phyloP scores from a whole-genome alignment of 1,140 invertebrate genomes.

The Drosophila carrolli region DNA sequence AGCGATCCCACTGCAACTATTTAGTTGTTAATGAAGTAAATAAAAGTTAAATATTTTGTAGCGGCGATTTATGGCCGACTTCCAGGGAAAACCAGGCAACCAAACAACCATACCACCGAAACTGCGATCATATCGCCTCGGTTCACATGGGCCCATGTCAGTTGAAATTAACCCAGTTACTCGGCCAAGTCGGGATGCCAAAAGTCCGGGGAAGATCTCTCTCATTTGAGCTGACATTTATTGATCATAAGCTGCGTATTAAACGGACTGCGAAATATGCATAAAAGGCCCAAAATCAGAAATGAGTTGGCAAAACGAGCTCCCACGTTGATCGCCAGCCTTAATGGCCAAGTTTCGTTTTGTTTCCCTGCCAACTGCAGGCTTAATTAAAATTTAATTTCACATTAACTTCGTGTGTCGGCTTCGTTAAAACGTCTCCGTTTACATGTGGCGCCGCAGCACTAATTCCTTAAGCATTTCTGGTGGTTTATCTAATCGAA shows the following conservation, averaged over 20 bases:
- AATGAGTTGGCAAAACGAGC: slow-evolving; percentile 66
- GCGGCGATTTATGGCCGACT: slow-evolving; percentile 44
- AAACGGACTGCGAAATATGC: slow-evolving; percentile 68
- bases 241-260: slow-evolving; percentile 81
- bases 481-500: slow-evolving; percentile 73
- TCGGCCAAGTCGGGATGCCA: slow-evolving; percentile 7
- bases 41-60: slow-evolving; percentile 68
- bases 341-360: slow-evolving; percentile 49
- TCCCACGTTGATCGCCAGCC: slow-evolving; percentile 54
- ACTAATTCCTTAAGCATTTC: slow-evolving; percentile 68
- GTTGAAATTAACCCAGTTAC: slow-evolving; percentile 66
- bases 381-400: slow-evolving; percentile 57
- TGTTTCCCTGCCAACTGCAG: slow-evolving; percentile 34
- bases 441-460: slow-evolving; percentile 52
- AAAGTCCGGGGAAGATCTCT: slow-evolving; percentile 15
- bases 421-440: slow-evolving; percentile 19
- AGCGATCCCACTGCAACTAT: slow-evolving; percentile 58
- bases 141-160: slow-evolving; percentile 40
- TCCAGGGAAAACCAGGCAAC: slow-evolving; percentile 45
- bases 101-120: slow-evolving; percentile 9
- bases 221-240: slow-evolving; percentile 73
- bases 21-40: slow-evolving; percentile 81
- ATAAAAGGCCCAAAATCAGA: slow-evolving; percentile 49
- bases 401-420: slow-evolving; percentile 54
- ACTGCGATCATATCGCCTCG: slow-evolving; percentile 17